Evolutionary conservation across 1,140 invertebrate genomes (phyloP), one percentile per base, ranked within the genome.

Genomic region (Hycleus phaleratus): DNA sequence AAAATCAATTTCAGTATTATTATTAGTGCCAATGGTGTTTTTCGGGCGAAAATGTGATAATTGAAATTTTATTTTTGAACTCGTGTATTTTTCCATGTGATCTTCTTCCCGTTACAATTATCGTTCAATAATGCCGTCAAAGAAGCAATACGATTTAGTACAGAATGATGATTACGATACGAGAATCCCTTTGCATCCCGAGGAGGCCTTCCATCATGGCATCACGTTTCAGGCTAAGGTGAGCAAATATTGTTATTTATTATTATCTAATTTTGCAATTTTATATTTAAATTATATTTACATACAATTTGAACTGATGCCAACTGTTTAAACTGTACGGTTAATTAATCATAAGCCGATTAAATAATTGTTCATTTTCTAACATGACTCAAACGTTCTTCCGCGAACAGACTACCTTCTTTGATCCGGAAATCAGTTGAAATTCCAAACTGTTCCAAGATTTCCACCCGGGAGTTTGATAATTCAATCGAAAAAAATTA

Each of bases 141-240:
- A 90, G 73, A 88, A 87, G 75, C 86, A 91, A 68, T 97, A 97
- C 80, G 90, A 96, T 77, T 80, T 96, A 74, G 93, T 97, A 68
- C 87, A 88, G 63, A 92, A 95, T 75, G 94, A 97, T 77, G 91
- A 96, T 65, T 93, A 91, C 74, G 95, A 98, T 76, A 88, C 88
- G 51, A 82, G 91, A 65, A 93, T 97, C 68, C 94, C 95, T 6
- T 76, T 97, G 45, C 91, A 97, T 78, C 88, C 92, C 52, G 95
- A 97, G 60, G 93, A 97, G 76, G 93, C 94, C 46, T 98, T 97
- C 76, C 86, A 94, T 63, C 91, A 97, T 77, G 95, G 95, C 58
- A 97, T 98, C 74, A 85, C 87, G 68, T 98, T 97, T 79, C 90
- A 94, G 75, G 94, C 93, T 55, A 98, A 98, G 91, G 95, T 98